Evolutionary conservation across 2,797 vertebrate species (phyloP), one percentile per base, ranked within the genome.

Genomic region (Miichthys miiuy): DNA sequence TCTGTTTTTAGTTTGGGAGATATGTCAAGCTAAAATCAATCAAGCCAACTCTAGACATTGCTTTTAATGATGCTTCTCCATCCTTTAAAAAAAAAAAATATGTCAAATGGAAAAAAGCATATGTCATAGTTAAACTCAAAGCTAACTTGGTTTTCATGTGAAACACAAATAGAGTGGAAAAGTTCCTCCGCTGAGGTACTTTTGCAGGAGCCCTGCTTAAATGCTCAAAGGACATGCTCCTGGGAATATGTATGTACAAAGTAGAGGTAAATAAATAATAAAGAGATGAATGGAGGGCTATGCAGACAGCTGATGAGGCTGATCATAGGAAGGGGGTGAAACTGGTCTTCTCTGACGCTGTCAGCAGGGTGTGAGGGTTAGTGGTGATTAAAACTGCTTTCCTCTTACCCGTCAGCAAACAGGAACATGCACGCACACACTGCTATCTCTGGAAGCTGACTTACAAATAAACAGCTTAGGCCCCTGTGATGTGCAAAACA

Each of bases 311-410:
- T 89, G 93, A 94, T 92, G 94, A 85, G 76, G 90, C 91, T 89
- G 91, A 94, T 95, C 93, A 93, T 86, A 92, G 89, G 83, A 63
- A 61, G 54, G 51, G 69, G 86, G 79, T 80, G 87, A 86, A 65
- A 72, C 85, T 68, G 81, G 87, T 88, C 82, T 75, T 87, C 89
- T 88, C 84, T 88, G 84, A 86, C 57, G 67, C 88, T 91, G 93
- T 94, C 94, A 95, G 93, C 92, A 85, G 78, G 84, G 88, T 86
- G 87, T 77, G 78, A 79, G 88, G 87, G 90, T 94, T 93, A 90
- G 79, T 70, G 78, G 82, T 94, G 94, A 95, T 94, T 95, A 95
- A 94, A 92, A 92, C 88, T 75, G 76, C 88, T 86, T 91, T 88
- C 84, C 85, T 87, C 77, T 82, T 86, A 80, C 77, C 92, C 77